Evolutionary conservation across 2,113 vertebrate genomes (phyloP).

Genomic region (Muntiacus muntjak): DNA sequence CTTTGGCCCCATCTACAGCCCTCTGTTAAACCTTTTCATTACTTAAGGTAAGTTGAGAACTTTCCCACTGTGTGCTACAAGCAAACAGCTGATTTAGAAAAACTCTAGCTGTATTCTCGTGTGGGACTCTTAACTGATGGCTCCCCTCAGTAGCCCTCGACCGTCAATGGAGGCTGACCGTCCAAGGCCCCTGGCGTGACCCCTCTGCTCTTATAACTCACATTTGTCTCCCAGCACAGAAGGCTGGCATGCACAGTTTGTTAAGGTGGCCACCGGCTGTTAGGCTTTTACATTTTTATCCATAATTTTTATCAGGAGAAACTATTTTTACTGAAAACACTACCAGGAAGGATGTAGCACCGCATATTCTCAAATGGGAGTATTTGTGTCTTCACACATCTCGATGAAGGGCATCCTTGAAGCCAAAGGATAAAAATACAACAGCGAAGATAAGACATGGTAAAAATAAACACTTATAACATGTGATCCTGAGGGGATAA

Average conservation of each 20-base stretch:
- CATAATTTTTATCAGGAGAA: constrained; percentile 27
- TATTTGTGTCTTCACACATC: constrained; percentile 59
- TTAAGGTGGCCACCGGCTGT: neutral
- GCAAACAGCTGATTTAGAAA: neutral
- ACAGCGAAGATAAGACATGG: constrained; percentile 16
- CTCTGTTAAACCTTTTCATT: neutral
- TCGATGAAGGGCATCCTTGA: constrained; percentile 39
- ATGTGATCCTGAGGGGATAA: neutral
- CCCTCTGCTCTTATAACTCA: neutral
- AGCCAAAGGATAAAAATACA: constrained; percentile 61
- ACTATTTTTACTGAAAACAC: constrained; percentile 57
- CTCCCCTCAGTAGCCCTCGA: neutral
- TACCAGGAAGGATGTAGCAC: constrained; percentile 31
- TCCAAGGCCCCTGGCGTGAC: neutral
- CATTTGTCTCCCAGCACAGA: neutral
- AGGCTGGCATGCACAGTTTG: neutral
- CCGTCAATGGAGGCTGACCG: neutral
- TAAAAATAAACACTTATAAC: constrained; percentile 39
- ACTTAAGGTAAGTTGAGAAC: neutral
- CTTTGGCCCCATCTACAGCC: neutral
- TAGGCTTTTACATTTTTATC: constrained; percentile 48
- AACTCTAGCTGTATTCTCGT: neutral
- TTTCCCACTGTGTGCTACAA: neutral
- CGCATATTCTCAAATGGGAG: constrained; percentile 37
- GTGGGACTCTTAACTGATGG: neutral